Evolutionary conservation across 1,140 invertebrate species (phyloP), one percentile per base, ranked within the genome.

Genomic region (Thaumetopoea pityocampa): DNA sequence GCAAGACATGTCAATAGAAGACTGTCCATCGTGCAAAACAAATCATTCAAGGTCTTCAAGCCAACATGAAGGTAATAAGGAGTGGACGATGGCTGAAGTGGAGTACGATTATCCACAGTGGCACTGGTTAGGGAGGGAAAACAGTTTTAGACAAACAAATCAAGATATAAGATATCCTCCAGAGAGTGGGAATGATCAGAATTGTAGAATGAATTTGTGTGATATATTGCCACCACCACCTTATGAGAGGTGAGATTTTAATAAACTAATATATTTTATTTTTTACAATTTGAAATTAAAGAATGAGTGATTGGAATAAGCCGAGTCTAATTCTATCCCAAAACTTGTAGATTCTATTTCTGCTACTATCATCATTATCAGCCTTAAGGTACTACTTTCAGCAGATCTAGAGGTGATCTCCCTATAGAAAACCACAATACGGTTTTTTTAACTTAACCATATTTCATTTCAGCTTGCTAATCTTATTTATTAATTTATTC

Each of bases 41-140:
- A 65, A 70, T 26, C 67, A 80, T 30, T 84, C 80, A 0, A 68
- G 76, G 45, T 81, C 80, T 8, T 81, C 77, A 32, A 84, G 80
- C 60, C 68, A 81, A 54, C 80, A 84, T 33, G 76, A 70, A 15
- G 77, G 51, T 1, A 70, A 70, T 36, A 79, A 74, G 57, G 77
- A 81, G 27, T 84, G 80, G 80, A 68, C 74, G 9, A 65, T 80
- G 30, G 68, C 71, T 11, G 80, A 84, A 44, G 76, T 77, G 9
- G 77, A 84, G 40, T 84, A 84, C 41, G 80, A 84, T 49, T 84
- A 84, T 45, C 80, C 80, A 4, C 80, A 84, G 44, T 84, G 80
- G 80, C 74, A 84, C 53, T 84, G 80, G 80, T 47, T 84, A 22
- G 71, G 65, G 6, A 64, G 71, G 38, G 77, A 78, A 19, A 81